These are phyloP conservation scores for Musca domestica DNA, from an alignment of 1,140 invertebrate species.

Conservation along the genomic window DNA sequence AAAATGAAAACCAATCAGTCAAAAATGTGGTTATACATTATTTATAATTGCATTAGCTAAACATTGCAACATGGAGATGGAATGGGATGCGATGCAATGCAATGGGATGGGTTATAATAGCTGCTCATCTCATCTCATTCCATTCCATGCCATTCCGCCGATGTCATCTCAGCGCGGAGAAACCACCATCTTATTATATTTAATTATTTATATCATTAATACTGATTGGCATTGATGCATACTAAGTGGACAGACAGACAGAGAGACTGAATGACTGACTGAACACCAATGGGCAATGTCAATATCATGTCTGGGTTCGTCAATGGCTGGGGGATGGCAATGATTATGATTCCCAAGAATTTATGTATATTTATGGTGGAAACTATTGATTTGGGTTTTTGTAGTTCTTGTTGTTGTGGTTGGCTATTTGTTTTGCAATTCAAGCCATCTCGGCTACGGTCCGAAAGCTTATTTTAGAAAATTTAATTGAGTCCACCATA, in stretches of 20 bases:
- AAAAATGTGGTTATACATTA: slow-evolving; percentile 18
- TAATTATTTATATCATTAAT: slow-evolving; percentile 22
- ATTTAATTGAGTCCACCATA: slow-evolving; percentile 21
- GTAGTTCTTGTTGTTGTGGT: too few species aligned
- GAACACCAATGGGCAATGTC: too few species aligned
- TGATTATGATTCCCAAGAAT: slow-evolving; percentile 13
- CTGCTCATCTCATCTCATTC: too few species aligned
- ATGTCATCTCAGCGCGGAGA: not conserved
- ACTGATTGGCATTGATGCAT: slow-evolving; percentile 20
- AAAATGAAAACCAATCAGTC: not conserved
- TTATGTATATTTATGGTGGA: slow-evolving; percentile 15
- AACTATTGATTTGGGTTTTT: too few species aligned
- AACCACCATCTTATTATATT: slow-evolving; percentile 13
- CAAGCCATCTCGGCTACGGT: not conserved
- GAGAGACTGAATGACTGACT: too few species aligned
- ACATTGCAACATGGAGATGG: too few species aligned
- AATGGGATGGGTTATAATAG: too few species aligned
- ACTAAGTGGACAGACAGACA: slow-evolving; percentile 1
- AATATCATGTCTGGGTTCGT: not conserved
- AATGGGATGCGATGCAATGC: too few species aligned
- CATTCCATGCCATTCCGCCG: too few species aligned
- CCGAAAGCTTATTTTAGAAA: slow-evolving; percentile 1
- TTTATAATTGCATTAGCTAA: slow-evolving; percentile 3
- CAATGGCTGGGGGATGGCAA: not conserved
- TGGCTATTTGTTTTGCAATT: not conserved